Percentiles rank a stretch among this genome's conserved stretches.
phyloP scores from a whole-genome alignment of 2,888 invertebrate genomes.

The Pseudococcus jackbeardsleyi region DNA sequence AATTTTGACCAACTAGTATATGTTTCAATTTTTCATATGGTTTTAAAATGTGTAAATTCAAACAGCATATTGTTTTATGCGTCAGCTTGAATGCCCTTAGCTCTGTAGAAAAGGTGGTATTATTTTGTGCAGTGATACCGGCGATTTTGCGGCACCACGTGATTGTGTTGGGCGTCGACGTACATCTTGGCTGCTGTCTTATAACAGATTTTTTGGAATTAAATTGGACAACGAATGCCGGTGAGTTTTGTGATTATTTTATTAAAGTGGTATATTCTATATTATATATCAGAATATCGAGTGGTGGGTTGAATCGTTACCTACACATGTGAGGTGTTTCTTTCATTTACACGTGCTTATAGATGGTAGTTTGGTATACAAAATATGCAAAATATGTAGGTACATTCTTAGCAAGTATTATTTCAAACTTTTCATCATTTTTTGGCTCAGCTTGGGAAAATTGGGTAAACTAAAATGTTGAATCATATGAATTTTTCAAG shows the following conservation, averaged over 20 bases:
- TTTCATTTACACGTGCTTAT: not conserved
- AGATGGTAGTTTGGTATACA: not conserved
- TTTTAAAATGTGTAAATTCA: not conserved
- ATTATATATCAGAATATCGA: too few relatives aligned
- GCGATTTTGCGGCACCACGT: conserved; percentile 41
- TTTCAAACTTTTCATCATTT: not conserved
- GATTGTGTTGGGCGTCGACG: conserved; percentile 33
- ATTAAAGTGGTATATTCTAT: not conserved
- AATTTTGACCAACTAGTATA: not conserved
- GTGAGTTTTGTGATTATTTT: not conserved
- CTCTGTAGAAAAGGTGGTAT: not conserved
- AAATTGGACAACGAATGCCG: not conserved
- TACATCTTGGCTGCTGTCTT: not conserved
- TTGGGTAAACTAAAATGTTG: too few relatives aligned
- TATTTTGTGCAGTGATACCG: conserved; percentile 10
- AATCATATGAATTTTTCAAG: too few relatives aligned
- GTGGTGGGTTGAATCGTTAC: not conserved
- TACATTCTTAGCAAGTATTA: not conserved
- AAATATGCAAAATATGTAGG: not conserved
- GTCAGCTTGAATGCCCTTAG: not conserved
- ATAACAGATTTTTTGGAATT: not conserved
- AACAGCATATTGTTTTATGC: not conserved
- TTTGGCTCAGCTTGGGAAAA: too few relatives aligned
- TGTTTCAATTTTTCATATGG: not conserved
- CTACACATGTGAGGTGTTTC: not conserved